phyloP scores from a whole-genome alignment of 2,888 invertebrate genomes.

The Gastracanthus pulcherrimus region DNA sequence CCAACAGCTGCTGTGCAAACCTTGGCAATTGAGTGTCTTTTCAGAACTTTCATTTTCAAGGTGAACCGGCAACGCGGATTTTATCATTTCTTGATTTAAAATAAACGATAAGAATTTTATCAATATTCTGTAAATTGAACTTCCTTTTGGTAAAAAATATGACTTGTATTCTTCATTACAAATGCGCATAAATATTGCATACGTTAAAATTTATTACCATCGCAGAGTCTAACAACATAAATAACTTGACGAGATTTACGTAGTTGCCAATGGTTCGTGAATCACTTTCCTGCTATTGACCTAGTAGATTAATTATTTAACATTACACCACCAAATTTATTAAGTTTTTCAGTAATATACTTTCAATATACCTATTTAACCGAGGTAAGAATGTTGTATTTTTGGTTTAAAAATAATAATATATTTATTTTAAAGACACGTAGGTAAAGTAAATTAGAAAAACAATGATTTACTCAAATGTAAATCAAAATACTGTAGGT shows the following conservation, averaged over 20 bases:
- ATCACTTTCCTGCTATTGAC: neutral
- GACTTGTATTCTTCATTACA: neutral
- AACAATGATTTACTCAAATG: no score
- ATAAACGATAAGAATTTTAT: neutral
- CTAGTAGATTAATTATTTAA: neutral
- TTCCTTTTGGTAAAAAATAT: neutral
- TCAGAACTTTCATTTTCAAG: constrained; percentile 47
- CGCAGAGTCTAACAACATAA: neutral
- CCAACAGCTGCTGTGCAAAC: neutral
- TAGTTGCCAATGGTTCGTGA: neutral
- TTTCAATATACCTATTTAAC: no score
- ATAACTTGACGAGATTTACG: neutral
- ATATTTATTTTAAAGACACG: no score
- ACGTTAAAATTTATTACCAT: neutral
- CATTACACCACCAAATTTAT: no score
- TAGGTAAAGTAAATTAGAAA: no score
- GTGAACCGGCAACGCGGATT: neutral
- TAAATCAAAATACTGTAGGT: no score
- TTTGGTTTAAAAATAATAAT: no score
- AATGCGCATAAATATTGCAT: neutral
- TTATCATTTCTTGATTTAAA: neutral
- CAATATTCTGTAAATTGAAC: neutral
- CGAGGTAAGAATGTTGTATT: no score
- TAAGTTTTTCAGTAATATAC: neutral
- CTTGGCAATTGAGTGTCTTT: constrained; percentile 36